phyloP scores from a whole-genome alignment of 2,888 invertebrate species.

The Conchocele bisecta region DNA sequence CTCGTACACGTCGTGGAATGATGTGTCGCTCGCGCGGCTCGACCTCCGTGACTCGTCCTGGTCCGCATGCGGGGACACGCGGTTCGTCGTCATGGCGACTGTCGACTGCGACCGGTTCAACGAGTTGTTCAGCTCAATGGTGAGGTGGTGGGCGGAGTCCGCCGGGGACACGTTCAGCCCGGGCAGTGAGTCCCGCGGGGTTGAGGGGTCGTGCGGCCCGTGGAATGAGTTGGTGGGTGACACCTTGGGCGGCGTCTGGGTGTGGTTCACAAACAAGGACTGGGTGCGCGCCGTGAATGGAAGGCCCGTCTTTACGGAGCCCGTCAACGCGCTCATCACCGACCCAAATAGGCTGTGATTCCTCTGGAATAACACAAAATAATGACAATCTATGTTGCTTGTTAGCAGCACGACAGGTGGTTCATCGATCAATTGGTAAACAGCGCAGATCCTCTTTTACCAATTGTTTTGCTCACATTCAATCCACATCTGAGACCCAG shows the following conservation, averaged over 20 bases:
- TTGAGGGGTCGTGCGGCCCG: slow-evolving; percentile 67
- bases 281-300: slow-evolving; percentile 77
- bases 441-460: no score
- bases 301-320: slow-evolving; percentile 70
- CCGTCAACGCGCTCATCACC: slow-evolving; percentile 84
- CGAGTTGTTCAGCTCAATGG: slow-evolving; percentile 75
- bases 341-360: slow-evolving; percentile 98
- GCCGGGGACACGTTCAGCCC: slow-evolving; percentile 74
- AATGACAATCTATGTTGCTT: no score
- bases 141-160: slow-evolving; percentile 73
- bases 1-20: slow-evolving; percentile 55
- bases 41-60: slow-evolving; percentile 61
- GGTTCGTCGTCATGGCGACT: no score
- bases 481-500: slow-evolving; percentile 1
- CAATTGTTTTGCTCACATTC: no score
- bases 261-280: slow-evolving; percentile 75
- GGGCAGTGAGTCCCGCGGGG: slow-evolving; percentile 74
- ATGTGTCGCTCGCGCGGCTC: slow-evolving; percentile 62
- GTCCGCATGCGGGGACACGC: slow-evolving; percentile 58
- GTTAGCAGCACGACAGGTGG: no score
- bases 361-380: slow-evolving; percentile 86
- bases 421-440: no score
- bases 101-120: slow-evolving; percentile 72
- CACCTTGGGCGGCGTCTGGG: slow-evolving; percentile 69
- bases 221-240: slow-evolving; percentile 76